Evolutionary conservation across 1,140 invertebrate genomes (phyloP), one percentile per base, ranked within the genome.

Genomic region (Limonius californicus): DNA sequence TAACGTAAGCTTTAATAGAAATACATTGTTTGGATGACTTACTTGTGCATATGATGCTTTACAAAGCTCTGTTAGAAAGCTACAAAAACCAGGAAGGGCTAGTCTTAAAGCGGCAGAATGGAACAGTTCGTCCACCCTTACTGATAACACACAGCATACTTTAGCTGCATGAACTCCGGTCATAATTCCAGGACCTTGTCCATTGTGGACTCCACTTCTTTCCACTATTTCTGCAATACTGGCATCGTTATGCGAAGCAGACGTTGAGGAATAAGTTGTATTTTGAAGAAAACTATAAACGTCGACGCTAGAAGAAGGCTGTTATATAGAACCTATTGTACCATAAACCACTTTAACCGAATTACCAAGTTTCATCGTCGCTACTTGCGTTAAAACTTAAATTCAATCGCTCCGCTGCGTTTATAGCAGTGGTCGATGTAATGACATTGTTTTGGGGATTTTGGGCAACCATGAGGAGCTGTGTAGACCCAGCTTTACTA

Each of bases 61-160:
- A 66, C 94, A 93, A 0, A 97, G 78, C 47, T 90, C 86, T 11
- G 83, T 83, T 20, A 96, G 77, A 70, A 96, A 95, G 47, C 86
- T 86, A 39, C 88, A 86, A n/a, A 96, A 77, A 0, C 92, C 86
- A 32, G 86, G 84, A 32, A 97, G 79, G 69, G 94, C 95, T n/a
- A 96, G 78, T 60, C 92, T 89, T 19, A 90, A 83, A 2, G 93
- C 91, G 6, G 94, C 90, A 62, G 94, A 88, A 63, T 93, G 90
- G 69, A 91, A 92, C 7, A 92, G 71, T 62, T 88, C 87, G 73
- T 96, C 93, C 0, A 92, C 90, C 70, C 90, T 88, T 63, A 94
- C 90, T 0, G 91, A 90, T 8, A 97, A 74, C 0, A 89, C 87
- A 76, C 92, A 95, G 35, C 94, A 85, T 1, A 94, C 90, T 73